Evolutionary conservation across 2,888 invertebrate genomes (phyloP).

Genomic region (Pollenia amentaria): DNA sequence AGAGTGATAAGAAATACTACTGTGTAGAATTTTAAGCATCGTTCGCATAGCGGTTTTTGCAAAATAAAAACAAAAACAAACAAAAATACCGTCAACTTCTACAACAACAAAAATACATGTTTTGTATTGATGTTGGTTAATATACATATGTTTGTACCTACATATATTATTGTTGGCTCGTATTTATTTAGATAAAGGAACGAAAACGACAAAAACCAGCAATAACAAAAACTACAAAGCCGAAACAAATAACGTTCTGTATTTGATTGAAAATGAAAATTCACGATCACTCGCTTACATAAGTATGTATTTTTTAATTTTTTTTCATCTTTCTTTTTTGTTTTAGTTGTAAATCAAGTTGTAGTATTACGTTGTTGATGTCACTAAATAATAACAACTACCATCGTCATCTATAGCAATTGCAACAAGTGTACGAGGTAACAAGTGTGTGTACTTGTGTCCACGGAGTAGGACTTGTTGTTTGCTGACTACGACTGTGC

Average conservation of each 20-base stretch:
- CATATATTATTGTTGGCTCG: constrained; percentile 17
- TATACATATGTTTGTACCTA: neutral
- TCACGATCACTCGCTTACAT: constrained; percentile 68
- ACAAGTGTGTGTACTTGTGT: constrained; percentile 33
- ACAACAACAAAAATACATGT: constrained; percentile 27
- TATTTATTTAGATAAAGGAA: constrained; percentile 38
- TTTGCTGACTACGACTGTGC: constrained; percentile 14
- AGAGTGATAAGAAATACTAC: constrained; percentile 69
- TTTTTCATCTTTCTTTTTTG: constrained; percentile 11
- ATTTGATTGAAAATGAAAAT: constrained; percentile 73
- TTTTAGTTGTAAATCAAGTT: constrained; percentile 60
- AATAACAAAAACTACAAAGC: constrained; percentile 33
- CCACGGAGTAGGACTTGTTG: constrained; percentile 16
- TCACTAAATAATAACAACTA: constrained; percentile 11
- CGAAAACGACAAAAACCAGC: constrained; percentile 41
- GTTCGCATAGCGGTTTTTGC: constrained; percentile 70
- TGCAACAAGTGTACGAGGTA: constrained; percentile 20
- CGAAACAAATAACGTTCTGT: constrained; percentile 57
- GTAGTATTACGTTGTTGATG: constrained; percentile 48
- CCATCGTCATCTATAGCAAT: constrained; percentile 10
- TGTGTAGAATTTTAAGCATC: constrained; percentile 54
- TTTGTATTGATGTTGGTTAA: constrained; percentile 1
- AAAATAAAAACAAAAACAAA: constrained; percentile 63
- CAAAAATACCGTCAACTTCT: constrained; percentile 49
- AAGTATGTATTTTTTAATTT: constrained; percentile 26